Conservation (phyloP, 2,888 invertebrate species). For the Salticus scenicus region DNA sequence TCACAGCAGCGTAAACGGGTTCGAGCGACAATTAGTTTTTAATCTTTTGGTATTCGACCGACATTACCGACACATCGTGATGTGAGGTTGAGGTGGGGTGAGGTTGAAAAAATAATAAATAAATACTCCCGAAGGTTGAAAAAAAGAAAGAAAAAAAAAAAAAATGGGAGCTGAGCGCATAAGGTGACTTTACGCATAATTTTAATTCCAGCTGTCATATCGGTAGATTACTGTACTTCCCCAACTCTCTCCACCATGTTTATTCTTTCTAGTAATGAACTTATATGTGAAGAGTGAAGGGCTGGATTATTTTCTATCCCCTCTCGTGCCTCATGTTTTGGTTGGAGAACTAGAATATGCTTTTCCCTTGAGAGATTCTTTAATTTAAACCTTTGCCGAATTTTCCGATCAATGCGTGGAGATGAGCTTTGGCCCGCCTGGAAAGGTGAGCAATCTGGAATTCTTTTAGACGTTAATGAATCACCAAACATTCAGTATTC, state of each 20-base stretch:
- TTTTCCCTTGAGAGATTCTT: conserved; percentile 55
- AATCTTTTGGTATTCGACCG: conserved; percentile 67
- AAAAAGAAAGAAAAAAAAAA: conserved; percentile 31
- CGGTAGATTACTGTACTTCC: conserved; percentile 62
- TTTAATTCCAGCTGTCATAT: conserved; percentile 70
- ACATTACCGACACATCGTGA: conserved; percentile 50
- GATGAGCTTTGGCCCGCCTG: conserved; percentile 56
- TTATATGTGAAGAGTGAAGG: conserved; percentile 31
- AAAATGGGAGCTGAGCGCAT: conserved; percentile 47
- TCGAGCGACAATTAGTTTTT: conserved; percentile 70
- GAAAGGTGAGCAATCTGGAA: conserved; percentile 53
- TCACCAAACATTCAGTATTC: conserved; percentile 42
- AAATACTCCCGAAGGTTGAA: neutral
- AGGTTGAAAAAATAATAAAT: conserved; percentile 26
- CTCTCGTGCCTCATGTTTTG: conserved; percentile 18
- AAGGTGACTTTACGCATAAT: conserved; percentile 68
- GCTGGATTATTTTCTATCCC: neutral
- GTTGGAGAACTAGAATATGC: conserved; percentile 23
- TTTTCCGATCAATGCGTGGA: conserved; percentile 61
- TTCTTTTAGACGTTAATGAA: conserved; percentile 65
- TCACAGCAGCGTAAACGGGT: conserved; percentile 66
- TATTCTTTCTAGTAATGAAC: conserved; percentile 59
- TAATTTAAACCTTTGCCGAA: conserved; percentile 68
- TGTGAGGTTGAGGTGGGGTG: neutral
- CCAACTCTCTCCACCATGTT: conserved; percentile 6